Evolutionary conservation across 2,797 vertebrate species (phyloP), one percentile per base, ranked within the genome.

Genomic region (Brachyalestes nurse): DNA sequence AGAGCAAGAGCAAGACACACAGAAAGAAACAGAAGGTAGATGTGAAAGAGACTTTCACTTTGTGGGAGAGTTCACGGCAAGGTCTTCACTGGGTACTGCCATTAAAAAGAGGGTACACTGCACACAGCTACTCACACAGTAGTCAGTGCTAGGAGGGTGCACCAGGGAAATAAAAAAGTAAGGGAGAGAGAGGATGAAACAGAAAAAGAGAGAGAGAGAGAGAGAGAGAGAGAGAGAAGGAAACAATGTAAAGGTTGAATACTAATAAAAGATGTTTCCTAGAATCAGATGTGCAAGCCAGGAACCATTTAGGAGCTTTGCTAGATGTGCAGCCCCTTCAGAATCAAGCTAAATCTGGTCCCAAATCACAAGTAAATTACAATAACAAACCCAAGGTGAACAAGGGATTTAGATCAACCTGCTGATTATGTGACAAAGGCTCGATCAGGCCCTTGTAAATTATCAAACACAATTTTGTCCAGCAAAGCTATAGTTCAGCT

Each of bases 31-130:
- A 58, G 19, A 40, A 53, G 13, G 16, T 40, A 9, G 12, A 21
- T 58, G 28, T n/a, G 34, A 64, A 28, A 64, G 34, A 19, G 28
- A 19, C 7, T 38, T 38, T 9, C 38, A 42, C 10, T 45, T n/a
- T 4, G 40, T 65, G 16, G 9, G 38, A 12, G 61, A 80, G 78
- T 83, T 77, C 78, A 83, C 21, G 14, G n/a, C n/a, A 77, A 77
- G 67, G 67, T 19, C 28, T 57, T 76, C n/a, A 13, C n/a, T 65
- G n/a, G 58, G 8, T 17, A 66, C 70, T 78, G 17, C 13, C 61
- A 49, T 65, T 45, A 25, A 34, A 53, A 49, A 19, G 34, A 60
- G 12, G n/a, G 16, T 66, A 38, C 25, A 72, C 25, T 76, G 21
- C 5, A 60, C 1, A 2, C 4, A 45, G 34, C 69, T 79, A 19